Evolutionary conservation across 2,113 vertebrate species (phyloP), one percentile per base, ranked within the genome.

Genomic region (Spheniscus mendiculus): DNA sequence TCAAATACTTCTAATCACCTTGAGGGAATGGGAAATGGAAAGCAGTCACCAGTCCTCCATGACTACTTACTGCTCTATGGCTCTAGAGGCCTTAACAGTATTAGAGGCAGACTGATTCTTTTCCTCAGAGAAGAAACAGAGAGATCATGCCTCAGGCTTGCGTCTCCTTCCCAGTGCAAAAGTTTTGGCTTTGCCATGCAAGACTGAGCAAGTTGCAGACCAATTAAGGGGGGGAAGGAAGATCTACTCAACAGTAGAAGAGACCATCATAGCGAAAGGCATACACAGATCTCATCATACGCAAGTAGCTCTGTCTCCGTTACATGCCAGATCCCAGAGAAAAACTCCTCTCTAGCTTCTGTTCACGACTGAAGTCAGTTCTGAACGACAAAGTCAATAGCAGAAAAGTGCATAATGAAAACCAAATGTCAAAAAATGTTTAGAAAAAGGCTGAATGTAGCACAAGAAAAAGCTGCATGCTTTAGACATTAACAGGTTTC

Each of bases 371-470:
- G 18, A 90, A 94, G 82, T 76, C 72, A 69, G 59, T 61, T 74
- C 61, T 87, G 72, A 96, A 79, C 1, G 17, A 86, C 58, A 56
- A 87, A 92, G 71, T 94, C 78, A 93, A 59, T 27, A 93, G 76
- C 50, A 93, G 42, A 95, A 90, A 29, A 92, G 27, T 14, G 6
- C 14, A 61, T 90, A 95, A 93, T 55, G 69, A 93, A 97, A 94
- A 62, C 11, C 85, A 92, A 87, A 93, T 62, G 61, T 58, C 63
- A 92, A 76, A 88, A 86, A 69, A 47, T 8, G 17, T 86, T 94
- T 79, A 79, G 66, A 70, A 87, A 87, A 93, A 62, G 21, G 6
- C 55, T 56, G 58, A 81, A 78, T 22, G n/a, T 32, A 94, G 36
- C 19, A 72, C 78, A 81, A 70, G 12, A 81, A 83, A 86, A 76